These are phyloP conservation scores for Amphilophus citrinellus DNA, from an alignment of 2,113 vertebrate species.

Conservation along the genomic window DNA sequence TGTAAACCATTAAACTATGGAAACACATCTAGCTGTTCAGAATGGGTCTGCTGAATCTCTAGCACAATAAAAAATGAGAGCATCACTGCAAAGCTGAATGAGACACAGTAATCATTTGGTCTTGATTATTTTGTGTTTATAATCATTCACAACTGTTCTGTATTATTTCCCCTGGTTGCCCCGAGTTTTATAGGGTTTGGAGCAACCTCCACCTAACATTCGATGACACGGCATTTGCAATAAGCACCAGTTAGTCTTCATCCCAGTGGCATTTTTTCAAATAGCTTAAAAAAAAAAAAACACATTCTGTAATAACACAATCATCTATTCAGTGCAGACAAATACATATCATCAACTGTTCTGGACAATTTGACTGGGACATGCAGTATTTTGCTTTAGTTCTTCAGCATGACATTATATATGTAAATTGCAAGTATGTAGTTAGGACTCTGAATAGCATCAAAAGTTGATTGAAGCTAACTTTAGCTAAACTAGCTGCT, in stretches of 20 bases:
- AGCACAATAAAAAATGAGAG: background rate
- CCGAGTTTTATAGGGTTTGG: background rate
- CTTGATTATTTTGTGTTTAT: background rate
- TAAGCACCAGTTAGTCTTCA: background rate
- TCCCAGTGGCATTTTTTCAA: background rate
- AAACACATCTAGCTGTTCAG: background rate
- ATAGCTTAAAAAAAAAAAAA: background rate
- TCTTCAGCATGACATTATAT: background rate
- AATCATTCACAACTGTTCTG: background rate
- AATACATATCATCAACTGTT: too few relatives aligned
- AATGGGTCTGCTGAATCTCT: background rate
- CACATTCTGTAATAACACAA: background rate
- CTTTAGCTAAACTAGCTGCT: background rate
- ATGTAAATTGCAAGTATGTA: background rate
- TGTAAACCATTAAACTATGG: background rate
- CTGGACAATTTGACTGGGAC: too few relatives aligned
- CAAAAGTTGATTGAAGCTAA: background rate
- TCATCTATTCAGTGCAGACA: too few relatives aligned
- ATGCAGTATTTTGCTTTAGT: too few relatives aligned
- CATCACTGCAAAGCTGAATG: background rate
- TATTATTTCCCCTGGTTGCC: background rate
- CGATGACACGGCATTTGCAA: background rate
- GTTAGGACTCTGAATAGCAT: background rate
- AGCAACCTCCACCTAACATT: background rate
- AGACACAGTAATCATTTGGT: background rate